Evolutionary conservation across 2,797 vertebrate genomes (phyloP).

Genomic region (Syngnathus rostellatus): DNA sequence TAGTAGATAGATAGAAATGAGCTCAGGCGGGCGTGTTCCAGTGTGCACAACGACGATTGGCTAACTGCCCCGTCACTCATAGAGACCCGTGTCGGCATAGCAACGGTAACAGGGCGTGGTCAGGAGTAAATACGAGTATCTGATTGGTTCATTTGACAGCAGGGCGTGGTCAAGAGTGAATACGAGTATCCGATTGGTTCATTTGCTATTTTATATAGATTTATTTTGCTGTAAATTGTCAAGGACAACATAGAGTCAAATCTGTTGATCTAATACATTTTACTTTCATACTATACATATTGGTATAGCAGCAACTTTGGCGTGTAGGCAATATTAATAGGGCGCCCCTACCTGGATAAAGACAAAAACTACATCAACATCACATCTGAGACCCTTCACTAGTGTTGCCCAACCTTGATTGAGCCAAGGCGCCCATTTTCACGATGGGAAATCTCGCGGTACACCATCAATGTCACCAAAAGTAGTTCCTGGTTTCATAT

Average conservation of each 20-base stretch:
- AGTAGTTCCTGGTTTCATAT: no score
- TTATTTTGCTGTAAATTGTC: not conserved
- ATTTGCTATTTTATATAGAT: not conserved
- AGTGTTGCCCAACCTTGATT: not conserved
- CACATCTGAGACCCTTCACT: not conserved
- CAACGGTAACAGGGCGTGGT: slow-evolving; percentile 56
- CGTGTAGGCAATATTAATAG: not conserved
- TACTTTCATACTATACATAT: not conserved
- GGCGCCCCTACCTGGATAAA: not conserved
- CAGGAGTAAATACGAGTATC: slow-evolving; percentile 1
- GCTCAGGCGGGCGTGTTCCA: slow-evolving; percentile 34
- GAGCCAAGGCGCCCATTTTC: not conserved
- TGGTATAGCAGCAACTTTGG: no score
- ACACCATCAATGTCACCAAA: no score
- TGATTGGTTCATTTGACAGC: slow-evolving; percentile 39
- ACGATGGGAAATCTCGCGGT: not conserved
- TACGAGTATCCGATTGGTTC: slow-evolving; percentile 37
- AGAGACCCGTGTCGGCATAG: slow-evolving; percentile 58
- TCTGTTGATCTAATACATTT: not conserved
- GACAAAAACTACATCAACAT: not conserved
- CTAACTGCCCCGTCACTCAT: slow-evolving; percentile 14
- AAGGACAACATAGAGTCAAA: not conserved
- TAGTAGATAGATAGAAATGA: slow-evolving; percentile 56
- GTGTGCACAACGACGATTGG: slow-evolving; percentile 52
- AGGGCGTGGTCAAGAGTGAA: slow-evolving; percentile 33